Base-by-base conservation (phyloP, 1,140 invertebrate genomes). In the Drosophila bipectinata region DNA sequence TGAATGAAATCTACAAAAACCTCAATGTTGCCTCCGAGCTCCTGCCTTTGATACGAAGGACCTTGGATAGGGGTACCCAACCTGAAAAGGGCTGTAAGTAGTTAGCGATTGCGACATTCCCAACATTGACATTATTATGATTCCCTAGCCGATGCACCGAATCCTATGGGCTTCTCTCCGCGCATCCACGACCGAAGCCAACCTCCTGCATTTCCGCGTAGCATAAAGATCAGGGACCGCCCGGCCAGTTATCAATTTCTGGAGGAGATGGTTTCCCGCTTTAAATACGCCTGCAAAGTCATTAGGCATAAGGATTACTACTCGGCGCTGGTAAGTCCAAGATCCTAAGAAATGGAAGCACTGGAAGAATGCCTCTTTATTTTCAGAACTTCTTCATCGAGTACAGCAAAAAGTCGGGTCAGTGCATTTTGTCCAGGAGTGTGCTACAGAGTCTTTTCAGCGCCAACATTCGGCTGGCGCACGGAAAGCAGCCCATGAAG, bases 171-270 rank as follows among this genome's bases (percentile, higher is more conserved):
- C 1, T 99, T 99, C 93, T 98, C 99, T 90, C 97, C 98, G 18
- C 94, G 98, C 91, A 96, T 98, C 34, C 99, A 99, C 93, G 98
- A 99, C 92, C 94, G 98, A 72, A 93, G 99, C 30, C 93, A 99
- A 28, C 98, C 98, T 39, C 98, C 98, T 1, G 99, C 98, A n/a
- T 99, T 99, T 94, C 98, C 98, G 8, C 94, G 98, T 1, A 99
- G 98, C 92, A 98, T 98, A 1, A 96, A 97, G 92, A 98, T 99
- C 77, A 97, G 97, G 75, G 95, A 96, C 49, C 93, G 97, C 39
- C 92, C 93, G 32, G 97, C 98, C 80, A 96, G 98, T 28, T 92
- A 98, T 66, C 93, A 95, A 77, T 99, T 98, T 92, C 95, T 99
- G 79, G 95, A 96, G 76, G 95, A 96, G 79, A 94, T 98, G 74